Conservation (phyloP, 1,140 invertebrate genomes). For the Hycleus cichorii region DNA sequence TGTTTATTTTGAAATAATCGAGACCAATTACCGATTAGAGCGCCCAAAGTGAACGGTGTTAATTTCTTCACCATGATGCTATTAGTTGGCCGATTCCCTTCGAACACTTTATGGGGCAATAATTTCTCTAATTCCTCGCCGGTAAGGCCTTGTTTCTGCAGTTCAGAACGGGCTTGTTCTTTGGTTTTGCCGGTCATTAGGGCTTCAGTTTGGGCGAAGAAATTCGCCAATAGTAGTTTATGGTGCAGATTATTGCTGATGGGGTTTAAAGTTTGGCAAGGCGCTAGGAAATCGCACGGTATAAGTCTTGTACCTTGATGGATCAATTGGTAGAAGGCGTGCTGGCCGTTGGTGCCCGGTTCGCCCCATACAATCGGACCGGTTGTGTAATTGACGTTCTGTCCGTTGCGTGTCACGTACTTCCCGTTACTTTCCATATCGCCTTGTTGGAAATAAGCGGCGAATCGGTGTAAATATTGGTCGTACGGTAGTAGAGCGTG, state of each 20-base stretch:
- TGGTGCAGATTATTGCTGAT: conserved; percentile 69
- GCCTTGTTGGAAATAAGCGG: conserved; percentile 99
- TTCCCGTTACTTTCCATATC: conserved; percentile 99
- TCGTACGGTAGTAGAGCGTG: conserved; percentile 96
- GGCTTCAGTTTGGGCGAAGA: conserved; percentile 97
- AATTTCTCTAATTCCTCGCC: conserved; percentile 69
- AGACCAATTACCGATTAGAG: conserved; percentile 72
- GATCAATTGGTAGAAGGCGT: conserved; percentile 96
- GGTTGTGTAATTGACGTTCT: conserved; percentile 44
- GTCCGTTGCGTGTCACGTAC: conserved; percentile 74
- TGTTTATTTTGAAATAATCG: conserved; percentile 27
- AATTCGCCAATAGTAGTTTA: conserved; percentile 93
- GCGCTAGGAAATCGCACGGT: conserved; percentile 95
- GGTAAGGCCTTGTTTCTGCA: conserved; percentile 63
- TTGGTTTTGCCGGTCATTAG: conserved; percentile 84
- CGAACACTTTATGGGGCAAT: conserved; percentile 94
- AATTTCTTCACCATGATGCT: conserved; percentile 92
- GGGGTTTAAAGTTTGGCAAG: conserved; percentile 89
- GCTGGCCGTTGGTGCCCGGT: conserved; percentile 99
- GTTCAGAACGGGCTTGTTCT: conserved; percentile 69
- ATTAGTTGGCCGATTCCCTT: conserved; percentile 96
- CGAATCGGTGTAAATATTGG: conserved; percentile 96
- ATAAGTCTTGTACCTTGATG: conserved; percentile 87
- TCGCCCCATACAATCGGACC: conserved; percentile 78
- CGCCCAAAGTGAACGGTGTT: conserved; percentile 90